Conservation (phyloP, 2,113 vertebrate species). For the Tretioscincus oriximinensis region DNA sequence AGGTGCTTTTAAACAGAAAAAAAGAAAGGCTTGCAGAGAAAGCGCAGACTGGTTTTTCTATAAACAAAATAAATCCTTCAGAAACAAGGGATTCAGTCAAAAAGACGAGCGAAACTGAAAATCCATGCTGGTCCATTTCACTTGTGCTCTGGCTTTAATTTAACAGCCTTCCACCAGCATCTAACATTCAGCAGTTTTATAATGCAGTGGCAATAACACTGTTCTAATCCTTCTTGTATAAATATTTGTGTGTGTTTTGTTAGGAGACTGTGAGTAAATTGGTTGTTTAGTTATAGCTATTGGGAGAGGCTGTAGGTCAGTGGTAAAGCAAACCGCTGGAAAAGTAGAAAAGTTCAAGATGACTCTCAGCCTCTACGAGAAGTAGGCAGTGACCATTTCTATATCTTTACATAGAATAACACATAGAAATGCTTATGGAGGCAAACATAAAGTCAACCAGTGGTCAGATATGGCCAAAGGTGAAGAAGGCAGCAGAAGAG, state of each 20-base stretch:
- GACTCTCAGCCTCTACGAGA: too few species aligned
- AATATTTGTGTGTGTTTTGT: neutral
- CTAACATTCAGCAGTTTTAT: neutral
- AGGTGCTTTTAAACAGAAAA: neutral
- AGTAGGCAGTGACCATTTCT: too few species aligned
- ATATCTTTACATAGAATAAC: too few species aligned
- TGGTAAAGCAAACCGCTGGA: too few species aligned
- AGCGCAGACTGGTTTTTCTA: neutral
- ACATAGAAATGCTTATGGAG: too few species aligned
- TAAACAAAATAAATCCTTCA: slow-evolving; percentile 4
- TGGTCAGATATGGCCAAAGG: too few species aligned
- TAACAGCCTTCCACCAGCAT: neutral
- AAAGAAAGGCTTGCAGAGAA: neutral
- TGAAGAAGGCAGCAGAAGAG: too few species aligned
- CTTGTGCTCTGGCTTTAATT: neutral
- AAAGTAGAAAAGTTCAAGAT: too few species aligned
- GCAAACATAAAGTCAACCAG: too few species aligned
- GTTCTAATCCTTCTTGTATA: neutral
- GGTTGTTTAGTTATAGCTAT: too few species aligned
- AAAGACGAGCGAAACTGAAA: neutral
- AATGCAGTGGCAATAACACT: neutral
- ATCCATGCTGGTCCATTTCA: neutral
- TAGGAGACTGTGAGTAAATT: neutral
- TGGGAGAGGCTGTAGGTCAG: too few species aligned
- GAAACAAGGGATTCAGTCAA: neutral